Evolutionary conservation across 2,888 invertebrate genomes (phyloP), one percentile per base, ranked within the genome.

Genomic region (Hypena proboscidalis): DNA sequence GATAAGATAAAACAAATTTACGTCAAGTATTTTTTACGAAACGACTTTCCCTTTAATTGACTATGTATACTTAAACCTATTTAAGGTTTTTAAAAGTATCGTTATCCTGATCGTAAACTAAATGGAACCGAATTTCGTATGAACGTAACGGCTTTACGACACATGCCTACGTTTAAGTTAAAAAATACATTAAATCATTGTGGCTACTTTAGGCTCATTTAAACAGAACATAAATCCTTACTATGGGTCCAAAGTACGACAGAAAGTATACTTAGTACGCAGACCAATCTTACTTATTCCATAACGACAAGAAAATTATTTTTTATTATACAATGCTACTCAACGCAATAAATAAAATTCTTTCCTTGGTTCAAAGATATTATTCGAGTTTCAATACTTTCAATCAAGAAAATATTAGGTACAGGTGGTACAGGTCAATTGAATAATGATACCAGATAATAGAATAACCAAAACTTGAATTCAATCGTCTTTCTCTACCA

Each of bases 41-140:
- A 68, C 57, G 58, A 64, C 77, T 81, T 83, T 81, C 77, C 68
- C 75, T 71, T 76, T 85, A 83, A 85, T 85, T 79, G 80, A 76
- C 81, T 70, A 58, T 57, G 61, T 67, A 60, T 73, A 71, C 73
- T 78, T 78, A 70, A 70, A 70, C 58, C 70, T 71, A 70, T 79
- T 79, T 72, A 73, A 71, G 67, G 69, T 68, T 75, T 67, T 71
- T 68, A 69, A 72, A 60, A 62, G 53, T 57, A 70, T 63, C 58
- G 60, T 74, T 77, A 75, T 77, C 74, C 76, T 70, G 65, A 49
- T 75, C 78, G 70, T 81, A 74, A 81, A 80, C 54, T 55, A 73
- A 75, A 74, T 71, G 65, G 72, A 67, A 52, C 57, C 44, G 58
- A 70, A 57, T 66, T 65, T 63, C 51, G 56, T 49, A 51, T 62